Conservation (phyloP, 2,888 invertebrate species). For the Cheilosia scutellata region DNA sequence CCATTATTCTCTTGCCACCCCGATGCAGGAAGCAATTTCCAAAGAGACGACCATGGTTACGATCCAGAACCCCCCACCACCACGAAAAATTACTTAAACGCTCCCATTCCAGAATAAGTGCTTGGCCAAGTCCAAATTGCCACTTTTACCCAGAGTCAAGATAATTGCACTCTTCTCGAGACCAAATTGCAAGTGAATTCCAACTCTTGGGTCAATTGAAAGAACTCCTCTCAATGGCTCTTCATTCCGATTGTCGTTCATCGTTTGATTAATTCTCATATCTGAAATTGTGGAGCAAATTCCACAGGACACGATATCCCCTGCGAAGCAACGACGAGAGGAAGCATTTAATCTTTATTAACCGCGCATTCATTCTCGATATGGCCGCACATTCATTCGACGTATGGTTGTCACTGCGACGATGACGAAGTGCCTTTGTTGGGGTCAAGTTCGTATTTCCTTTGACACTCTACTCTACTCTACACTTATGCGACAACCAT, state of each 20-base stretch:
- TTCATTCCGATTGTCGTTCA: constrained; percentile 23
- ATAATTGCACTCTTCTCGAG: constrained; percentile 54
- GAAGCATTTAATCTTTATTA: constrained; percentile 38
- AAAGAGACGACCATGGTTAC: constrained; percentile 12
- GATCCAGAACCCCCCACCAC: background rate
- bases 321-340: background rate
- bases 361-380: background rate
- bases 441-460: constrained; percentile 48
- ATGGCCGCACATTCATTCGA: background rate
- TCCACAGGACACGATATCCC: constrained; percentile 9
- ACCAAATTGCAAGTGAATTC: constrained; percentile 44
- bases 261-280: constrained; percentile 29
- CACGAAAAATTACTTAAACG: constrained; percentile 21
- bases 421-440: constrained; percentile 10
- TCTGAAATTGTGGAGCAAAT: constrained; percentile 34
- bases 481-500: constrained; percentile 21
- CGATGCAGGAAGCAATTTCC: constrained; percentile 12
- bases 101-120: constrained; percentile 36
- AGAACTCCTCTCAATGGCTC: background rate
- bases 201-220: constrained; percentile 8
- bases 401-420: background rate
- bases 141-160: constrained; percentile 45
- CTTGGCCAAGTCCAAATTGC: constrained; percentile 41
- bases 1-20: constrained; percentile 11
- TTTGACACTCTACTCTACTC: constrained; percentile 20